Evolutionary conservation across 1,140 invertebrate species (phyloP).

Genomic region (Calliphora vicina): DNA sequence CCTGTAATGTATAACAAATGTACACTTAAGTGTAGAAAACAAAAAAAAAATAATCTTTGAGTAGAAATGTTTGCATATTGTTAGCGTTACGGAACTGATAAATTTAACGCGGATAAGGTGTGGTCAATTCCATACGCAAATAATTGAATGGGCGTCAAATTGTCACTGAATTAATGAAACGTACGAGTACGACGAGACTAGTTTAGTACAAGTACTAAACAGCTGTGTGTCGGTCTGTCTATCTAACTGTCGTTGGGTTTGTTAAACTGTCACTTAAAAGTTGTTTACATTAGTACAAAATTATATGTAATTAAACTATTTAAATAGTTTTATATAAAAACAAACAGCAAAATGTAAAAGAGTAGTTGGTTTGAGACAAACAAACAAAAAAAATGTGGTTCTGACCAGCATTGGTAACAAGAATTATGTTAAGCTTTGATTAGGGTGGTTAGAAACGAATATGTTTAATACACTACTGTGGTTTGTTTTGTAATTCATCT

Average conservation of each 20-base stretch:
- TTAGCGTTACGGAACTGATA: background rate
- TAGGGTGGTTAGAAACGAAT: no score
- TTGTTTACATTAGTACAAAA: background rate
- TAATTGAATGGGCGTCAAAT: constrained; percentile 13
- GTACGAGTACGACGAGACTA: background rate
- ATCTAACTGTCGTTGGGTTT: background rate
- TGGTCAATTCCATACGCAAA: constrained; percentile 13
- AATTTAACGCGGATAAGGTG: background rate
- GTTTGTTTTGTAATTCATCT: no score
- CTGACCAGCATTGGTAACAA: no score
- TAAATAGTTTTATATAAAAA: background rate
- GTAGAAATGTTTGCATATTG: background rate
- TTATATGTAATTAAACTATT: background rate
- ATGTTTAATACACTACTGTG: no score
- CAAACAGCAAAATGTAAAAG: no score
- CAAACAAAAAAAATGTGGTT: no score
- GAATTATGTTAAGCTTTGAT: no score
- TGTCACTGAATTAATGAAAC: background rate
- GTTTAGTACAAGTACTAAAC: background rate
- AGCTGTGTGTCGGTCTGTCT: background rate
- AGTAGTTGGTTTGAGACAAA: no score
- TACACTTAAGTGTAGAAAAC: background rate
- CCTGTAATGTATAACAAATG: background rate
- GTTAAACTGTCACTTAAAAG: background rate
- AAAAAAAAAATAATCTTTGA: no score